Base-by-base conservation (phyloP, 2,888 invertebrate species). In the Tridacna crocea region DNA sequence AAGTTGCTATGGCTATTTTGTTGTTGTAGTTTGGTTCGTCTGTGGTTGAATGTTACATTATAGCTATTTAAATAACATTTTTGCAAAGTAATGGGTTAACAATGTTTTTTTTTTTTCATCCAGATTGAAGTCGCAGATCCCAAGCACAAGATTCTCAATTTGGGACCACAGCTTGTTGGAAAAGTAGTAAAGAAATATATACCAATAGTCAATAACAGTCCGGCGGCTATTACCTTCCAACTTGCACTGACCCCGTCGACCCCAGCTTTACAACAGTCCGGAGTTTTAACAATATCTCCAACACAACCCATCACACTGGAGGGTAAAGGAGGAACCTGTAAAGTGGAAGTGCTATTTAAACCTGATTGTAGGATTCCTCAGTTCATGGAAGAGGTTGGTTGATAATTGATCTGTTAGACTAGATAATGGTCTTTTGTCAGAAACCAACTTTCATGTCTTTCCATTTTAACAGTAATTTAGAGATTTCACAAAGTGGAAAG, bases 151-250 rank as follows among this genome's bases (percentile, higher is more conserved):
- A 88, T 92, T 55, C 88, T 94, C 17, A 93, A 94, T 85, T 87
- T 94, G 36, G 94, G 94, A 61, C 90, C 94, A 4, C 86, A 91
- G 47, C 85, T 92, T 27, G 91, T 94, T n/a, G 92, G 92, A 22
- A 93, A 94, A 73, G 88, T 88, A 17, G 90, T 92, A 12, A 92
- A 91, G 84, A 90, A 86, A 66, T 83, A 89, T 24, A 88, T 94
- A 36, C 93, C 94, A 0, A 92, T 94, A n/a, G 89, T 94, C 27
- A 94, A 94, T 90, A 92, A 92, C 86, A 94, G 94, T 77, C 93
- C 92, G 12, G 93, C 94, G 10, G 89, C 93, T 8, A 91, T 94
- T 77, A 92, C 91, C 19, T 94, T 94, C 83, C 91, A 89, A 24
- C 88, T 94, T 75, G 91, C 92, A n/a, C 88, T 93, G 80, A 93